Base-by-base conservation (phyloP, 1,140 invertebrate species). In the Drosophila kurseongensis region DNA sequence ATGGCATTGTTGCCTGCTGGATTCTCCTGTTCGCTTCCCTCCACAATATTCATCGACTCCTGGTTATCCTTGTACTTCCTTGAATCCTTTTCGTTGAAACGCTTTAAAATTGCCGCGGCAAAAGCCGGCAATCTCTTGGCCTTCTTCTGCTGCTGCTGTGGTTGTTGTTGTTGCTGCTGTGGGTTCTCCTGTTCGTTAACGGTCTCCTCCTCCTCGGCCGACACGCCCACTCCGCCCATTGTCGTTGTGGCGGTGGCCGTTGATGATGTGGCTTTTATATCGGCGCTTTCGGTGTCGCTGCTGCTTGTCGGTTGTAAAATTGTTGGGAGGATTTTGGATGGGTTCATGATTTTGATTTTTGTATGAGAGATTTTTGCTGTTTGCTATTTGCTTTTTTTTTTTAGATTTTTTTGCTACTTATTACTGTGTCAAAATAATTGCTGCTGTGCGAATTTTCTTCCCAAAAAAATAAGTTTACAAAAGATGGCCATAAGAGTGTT, bases 251-350 rank as follows among this genome's bases (percentile, higher is more conserved):
- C 79, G 38, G 80, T 90, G 32, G 78, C 78, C 78, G 78, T 89
- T 56, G 78, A 84, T 50, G 84, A 84, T 50, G 84, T 91, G 40
- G 79, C 92, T 69, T 83, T 92, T 47, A 93, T 92, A 65, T 94
- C 93, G 63, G 93, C 93, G 78, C 93, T 94, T 86, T 94, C 93
- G 38, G 93, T 93, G 89, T 94, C 93, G 69, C 93, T 93, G 68
- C 93, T 94, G 78, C 82, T 74, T 80, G 81, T 73, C 45, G 71
- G 65, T 82, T 65, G 75, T 68, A 65, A 84, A 78, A 80, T 52
- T 45, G 61, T 62, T 50, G 38, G 61, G 40, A 68, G 65, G 65
- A 62, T 59, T 55, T 69, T 73, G 42, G 65, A 82, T 58, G 75
- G 76, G 44, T 78, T 63, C 29, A 63, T 78, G 65, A 78, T 77